Evolutionary conservation across 2,113 vertebrate species (phyloP).

Genomic region (Fregata magnificens): DNA sequence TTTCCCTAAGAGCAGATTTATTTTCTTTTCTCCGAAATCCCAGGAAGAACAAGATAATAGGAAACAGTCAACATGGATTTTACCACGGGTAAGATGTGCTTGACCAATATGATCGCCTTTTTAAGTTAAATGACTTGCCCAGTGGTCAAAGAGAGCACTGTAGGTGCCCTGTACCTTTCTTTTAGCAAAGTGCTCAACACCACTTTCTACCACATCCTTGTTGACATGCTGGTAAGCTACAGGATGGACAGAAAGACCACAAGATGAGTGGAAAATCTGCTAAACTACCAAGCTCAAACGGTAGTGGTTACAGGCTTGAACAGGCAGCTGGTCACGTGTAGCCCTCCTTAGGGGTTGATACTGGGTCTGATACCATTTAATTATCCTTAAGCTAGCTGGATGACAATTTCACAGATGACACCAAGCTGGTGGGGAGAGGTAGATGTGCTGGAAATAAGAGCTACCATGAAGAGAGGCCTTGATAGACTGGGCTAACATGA

Average conservation of each 20-base stretch:
- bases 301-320: background rate
- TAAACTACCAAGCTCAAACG: rapidly evolving
- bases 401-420: background rate
- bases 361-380: background rate
- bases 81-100: background rate
- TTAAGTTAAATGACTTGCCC: no score
- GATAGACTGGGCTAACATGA: rapidly evolving
- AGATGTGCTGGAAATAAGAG: background rate
- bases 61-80: background rate
- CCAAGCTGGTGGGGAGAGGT: background rate
- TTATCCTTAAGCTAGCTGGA: background rate
- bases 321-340: background rate
- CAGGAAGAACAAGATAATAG: background rate
- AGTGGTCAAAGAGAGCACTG: background rate
- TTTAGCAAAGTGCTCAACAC: background rate
- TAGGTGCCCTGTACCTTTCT: background rate
- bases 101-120: rapidly evolving
- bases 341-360: rapidly evolving
- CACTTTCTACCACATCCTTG: background rate
- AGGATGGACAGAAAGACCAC: background rate
- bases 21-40: background rate
- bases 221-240: background rate
- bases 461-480: background rate
- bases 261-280: background rate
- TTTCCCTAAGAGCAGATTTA: no score